Conservation (phyloP, 2,797 vertebrate species). For the Phrynocephalus vlangalii region DNA sequence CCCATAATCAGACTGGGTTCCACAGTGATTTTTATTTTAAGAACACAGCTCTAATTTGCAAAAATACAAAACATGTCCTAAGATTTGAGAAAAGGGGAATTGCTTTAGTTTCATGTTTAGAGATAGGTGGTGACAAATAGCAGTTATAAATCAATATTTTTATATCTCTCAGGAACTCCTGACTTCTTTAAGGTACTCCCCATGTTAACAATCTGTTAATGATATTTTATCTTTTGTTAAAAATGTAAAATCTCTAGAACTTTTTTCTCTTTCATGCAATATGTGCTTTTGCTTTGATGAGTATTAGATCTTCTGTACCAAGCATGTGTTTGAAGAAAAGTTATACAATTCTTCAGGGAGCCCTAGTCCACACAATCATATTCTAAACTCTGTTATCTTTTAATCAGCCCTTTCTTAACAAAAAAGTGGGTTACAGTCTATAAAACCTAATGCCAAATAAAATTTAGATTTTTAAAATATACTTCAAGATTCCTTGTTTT, state of each 20-base stretch:
- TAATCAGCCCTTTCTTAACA: constrained; percentile 42
- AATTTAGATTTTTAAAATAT: too few relatives aligned
- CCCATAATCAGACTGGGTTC: not conserved
- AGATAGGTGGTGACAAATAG: not conserved
- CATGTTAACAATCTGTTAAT: not conserved
- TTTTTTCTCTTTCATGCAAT: constrained; percentile 59
- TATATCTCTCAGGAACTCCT: not conserved
- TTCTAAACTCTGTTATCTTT: constrained; percentile 41
- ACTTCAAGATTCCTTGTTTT: not conserved
- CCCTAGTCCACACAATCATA: constrained; percentile 32
- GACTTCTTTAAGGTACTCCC: constrained; percentile 7
- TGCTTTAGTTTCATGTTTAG: not conserved
- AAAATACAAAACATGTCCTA: not conserved
- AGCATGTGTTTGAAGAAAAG: constrained; percentile 62
- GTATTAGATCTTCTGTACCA: constrained; percentile 49
- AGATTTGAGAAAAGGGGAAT: not conserved
- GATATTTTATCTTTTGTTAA: constrained; percentile 12
- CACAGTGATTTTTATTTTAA: not conserved
- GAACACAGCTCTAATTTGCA: not conserved
- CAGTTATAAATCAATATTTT: not conserved
- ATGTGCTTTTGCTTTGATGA: constrained; percentile 53
- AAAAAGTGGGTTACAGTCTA: too few relatives aligned
- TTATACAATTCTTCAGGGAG: constrained; percentile 40
- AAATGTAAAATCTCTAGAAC: not conserved
- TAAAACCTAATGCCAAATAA: too few relatives aligned